Base-by-base conservation (phyloP, 2,797 vertebrate species). In the Pseudochirops cupreus region DNA sequence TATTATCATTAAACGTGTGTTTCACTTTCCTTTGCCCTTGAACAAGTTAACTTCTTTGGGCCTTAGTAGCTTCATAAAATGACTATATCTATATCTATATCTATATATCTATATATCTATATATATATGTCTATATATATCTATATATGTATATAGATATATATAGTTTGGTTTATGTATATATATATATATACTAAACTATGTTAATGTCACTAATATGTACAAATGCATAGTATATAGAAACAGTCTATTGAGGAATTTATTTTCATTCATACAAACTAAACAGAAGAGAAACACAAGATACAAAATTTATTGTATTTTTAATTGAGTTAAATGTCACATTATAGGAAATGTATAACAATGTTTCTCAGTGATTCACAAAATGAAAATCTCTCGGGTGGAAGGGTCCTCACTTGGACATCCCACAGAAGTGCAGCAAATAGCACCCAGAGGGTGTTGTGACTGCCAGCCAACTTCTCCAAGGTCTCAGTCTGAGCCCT, bases 61-160 rank as follows among this genome's bases (percentile, higher is more conserved):
- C 21, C n/a, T 82, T 46, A 26, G 14, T 39, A 6, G 7, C 67
- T 74, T 74, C n/a, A 74, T 74, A 74, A 74, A 24, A 82, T 46
- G 7, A 82, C 9, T 46, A 26, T 9, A 82, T 24, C 2, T n/a
- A 21, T 46, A 46, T 46, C 21, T 82, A 82, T 26, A 39, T 74
- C 39, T 39, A 16, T 53, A 53, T 53, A 52, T 54, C 12, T 54
- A 54, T 11, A 54, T 12, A 54, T 54, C 1, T 54, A 54, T 11
- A 54, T 12, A 54, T 21, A 29, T 92, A 96, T 97, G 24, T 94
- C 96, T 97, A 97, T 46, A 46, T 46, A 46, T 46, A 46, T 46
- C 1, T 46, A 46, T 46, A 46, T 46, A 46, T 46, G 2, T 46
- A 46, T 46, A 46, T 46, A 46, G 1, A 46, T 46, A 46, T 46